Evolutionary conservation across 35 echinoderm and acorn worm genomes (phyloP).

Genomic region (Patiria miniata): DNA sequence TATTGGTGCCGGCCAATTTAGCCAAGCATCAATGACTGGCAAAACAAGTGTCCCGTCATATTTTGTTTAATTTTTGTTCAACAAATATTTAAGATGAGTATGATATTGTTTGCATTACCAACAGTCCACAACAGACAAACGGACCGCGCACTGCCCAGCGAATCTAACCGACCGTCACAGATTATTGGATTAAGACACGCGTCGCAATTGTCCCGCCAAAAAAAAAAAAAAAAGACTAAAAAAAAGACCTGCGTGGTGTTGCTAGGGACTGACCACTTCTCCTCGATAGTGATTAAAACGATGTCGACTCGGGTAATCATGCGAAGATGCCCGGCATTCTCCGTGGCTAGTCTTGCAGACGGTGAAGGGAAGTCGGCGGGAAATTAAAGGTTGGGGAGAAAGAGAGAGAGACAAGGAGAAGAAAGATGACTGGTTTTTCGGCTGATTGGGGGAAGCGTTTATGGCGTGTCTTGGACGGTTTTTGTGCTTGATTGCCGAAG

Average conservation of each 20-base stretch:
- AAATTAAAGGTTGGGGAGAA: conserved; percentile 9
- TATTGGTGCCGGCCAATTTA: too few species aligned
- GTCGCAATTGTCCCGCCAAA: background rate
- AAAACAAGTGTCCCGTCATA: too few species aligned
- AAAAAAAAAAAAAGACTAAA: background rate
- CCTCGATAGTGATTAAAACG: background rate
- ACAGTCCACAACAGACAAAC: background rate
- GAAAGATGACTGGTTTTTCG: background rate
- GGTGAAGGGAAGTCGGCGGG: background rate
- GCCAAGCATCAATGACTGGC: too few species aligned
- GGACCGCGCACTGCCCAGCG: background rate
- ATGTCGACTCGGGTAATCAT: background rate
- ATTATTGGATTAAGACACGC: conserved; percentile 13
- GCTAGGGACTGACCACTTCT: background rate
- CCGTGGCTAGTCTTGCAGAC: background rate
- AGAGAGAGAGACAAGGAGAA: background rate
- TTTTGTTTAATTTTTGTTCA: too few species aligned
- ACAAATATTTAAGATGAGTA: too few species aligned
- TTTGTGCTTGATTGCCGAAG: background rate
- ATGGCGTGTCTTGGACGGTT: background rate
- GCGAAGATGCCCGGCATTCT: background rate
- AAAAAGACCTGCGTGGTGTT: background rate
- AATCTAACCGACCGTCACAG: background rate
- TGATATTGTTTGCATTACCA: too few species aligned
- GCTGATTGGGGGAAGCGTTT: background rate